Conservation (phyloP, 64 coral and sea anemone species). For the Pachyseris speciosa region DNA sequence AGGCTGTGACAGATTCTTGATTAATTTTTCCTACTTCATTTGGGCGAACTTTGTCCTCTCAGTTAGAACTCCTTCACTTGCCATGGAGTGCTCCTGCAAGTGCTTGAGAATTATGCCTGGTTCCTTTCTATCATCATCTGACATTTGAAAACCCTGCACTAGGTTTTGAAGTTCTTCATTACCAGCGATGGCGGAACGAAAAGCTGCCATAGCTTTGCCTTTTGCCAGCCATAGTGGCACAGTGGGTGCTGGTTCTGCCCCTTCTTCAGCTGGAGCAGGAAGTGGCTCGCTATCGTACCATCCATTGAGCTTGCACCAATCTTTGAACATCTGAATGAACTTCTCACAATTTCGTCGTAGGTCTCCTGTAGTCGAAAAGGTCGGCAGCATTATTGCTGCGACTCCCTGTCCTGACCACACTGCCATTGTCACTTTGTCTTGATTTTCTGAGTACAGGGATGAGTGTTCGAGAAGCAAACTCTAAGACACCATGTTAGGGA, state of each 20-base stretch:
- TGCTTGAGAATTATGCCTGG: constrained; percentile 33
- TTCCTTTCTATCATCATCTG: constrained; percentile 32
- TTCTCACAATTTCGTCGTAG: constrained; percentile 39
- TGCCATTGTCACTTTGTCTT: too few relatives aligned
- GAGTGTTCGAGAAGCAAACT: too few relatives aligned
- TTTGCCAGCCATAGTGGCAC: constrained; percentile 12
- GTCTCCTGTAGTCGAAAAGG: neutral
- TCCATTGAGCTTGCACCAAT: constrained; percentile 40
- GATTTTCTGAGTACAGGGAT: too few relatives aligned
- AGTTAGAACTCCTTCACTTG: constrained; percentile 46
- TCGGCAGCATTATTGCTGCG: constrained; percentile 7
- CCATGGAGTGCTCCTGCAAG: constrained; percentile 48
- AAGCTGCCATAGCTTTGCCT: constrained; percentile 52
- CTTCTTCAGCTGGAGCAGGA: neutral
- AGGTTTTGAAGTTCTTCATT: constrained; percentile 46
- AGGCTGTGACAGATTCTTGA: constrained; percentile 43
- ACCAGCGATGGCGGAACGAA: constrained; percentile 44
- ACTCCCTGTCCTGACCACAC: constrained; percentile 29
- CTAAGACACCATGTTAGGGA: too few relatives aligned
- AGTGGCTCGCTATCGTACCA: constrained; percentile 9
- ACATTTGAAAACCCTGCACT: constrained; percentile 39
- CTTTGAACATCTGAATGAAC: constrained; percentile 55
- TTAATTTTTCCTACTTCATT: constrained; percentile 65
- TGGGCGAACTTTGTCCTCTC: constrained; percentile 63
- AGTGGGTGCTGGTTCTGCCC: neutral